These are phyloP conservation scores for Lepidotrigona ventralis DNA, from an alignment of 1,140 invertebrate species.

Conservation along the genomic window DNA sequence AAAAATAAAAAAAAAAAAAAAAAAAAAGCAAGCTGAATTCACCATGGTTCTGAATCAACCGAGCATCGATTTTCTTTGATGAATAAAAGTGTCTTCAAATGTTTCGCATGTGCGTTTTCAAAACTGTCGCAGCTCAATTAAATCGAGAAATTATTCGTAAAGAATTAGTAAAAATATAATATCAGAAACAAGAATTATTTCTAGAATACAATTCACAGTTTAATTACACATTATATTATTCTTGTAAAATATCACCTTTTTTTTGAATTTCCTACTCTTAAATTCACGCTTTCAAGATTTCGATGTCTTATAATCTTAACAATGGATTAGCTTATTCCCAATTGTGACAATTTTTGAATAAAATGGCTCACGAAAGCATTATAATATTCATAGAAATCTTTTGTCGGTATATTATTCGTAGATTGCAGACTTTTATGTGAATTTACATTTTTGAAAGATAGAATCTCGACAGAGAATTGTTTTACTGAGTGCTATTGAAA, in stretches of 20 bases:
- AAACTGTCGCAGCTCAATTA: not conserved
- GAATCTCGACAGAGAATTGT: too few relatives aligned
- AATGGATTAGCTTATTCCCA: not conserved
- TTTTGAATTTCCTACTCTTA: not conserved
- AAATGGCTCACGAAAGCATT: not conserved
- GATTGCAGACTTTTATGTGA: too few relatives aligned
- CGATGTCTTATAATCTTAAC: not conserved
- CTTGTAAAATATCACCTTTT: too few relatives aligned
- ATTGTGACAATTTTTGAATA: not conserved
- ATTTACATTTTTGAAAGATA: too few relatives aligned
- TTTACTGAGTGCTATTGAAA: too few relatives aligned
- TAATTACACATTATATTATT: too few relatives aligned
- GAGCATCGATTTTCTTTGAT: not conserved
- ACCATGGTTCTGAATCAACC: conserved; percentile 1
- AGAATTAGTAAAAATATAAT: too few relatives aligned
- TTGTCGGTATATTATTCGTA: not conserved
- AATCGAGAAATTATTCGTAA: not conserved
- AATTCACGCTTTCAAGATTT: not conserved
- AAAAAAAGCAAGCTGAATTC: not conserved
- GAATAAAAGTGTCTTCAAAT: not conserved
- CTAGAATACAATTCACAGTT: too few relatives aligned
- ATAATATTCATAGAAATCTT: not conserved
- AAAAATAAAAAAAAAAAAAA: not conserved
- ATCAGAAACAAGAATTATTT: too few relatives aligned
- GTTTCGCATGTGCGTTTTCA: not conserved